Base-by-base conservation (phyloP, 1,140 invertebrate species). In the Cherax quadricarinatus region DNA sequence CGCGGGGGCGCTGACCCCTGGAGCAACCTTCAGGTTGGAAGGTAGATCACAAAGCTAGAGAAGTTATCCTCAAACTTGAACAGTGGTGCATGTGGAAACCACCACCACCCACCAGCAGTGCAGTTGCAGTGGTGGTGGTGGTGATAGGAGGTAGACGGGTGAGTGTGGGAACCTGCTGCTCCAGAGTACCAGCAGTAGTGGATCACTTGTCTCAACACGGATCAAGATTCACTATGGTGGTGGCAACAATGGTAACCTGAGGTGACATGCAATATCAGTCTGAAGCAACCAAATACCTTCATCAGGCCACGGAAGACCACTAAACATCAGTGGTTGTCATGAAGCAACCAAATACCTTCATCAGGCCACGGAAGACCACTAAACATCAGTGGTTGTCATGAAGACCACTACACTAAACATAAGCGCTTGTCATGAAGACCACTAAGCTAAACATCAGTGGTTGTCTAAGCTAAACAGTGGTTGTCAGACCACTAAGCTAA, bases 221-320 rank as follows among this genome's bases (percentile, higher is more conserved):
- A 82, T 82, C 80, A 82, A 53, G 49, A 49, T 82, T 51, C 80
- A 82, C 12, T 14, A 82, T 82, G 82, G 82, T 62, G 53, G 82
- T 10, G 82, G 53, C 82, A 84, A 84, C 82, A 60, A 24, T n/a
- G 53, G 82, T 14, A 57, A 84, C 24, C 51, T n/a, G 53, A 57
- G 53, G 18, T 21, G 53, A 84, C 82, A 84, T n/a, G 24, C 53
- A 53, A 84, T 62, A 3, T 84, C 18, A 30, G 1, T 75, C 70
- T 24, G 70, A 24, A 7, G 70, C 21, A 75, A 81, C 48, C 51
- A 21, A 6, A 81, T 30, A 51, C 48, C 79, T 30, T 81, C 48
- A 51, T 51, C 48, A 75, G 24, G 0, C 70, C 24, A 30, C 6
- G 24, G 21, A 24, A 9, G 70, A n/a, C 70, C 24, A 21, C 70